A percentile compares a stretch with the other conserved stretches of the same genome.
Conservation (phyloP, 2,888 invertebrate genomes). For the Drosophila mayaguana region DNA sequence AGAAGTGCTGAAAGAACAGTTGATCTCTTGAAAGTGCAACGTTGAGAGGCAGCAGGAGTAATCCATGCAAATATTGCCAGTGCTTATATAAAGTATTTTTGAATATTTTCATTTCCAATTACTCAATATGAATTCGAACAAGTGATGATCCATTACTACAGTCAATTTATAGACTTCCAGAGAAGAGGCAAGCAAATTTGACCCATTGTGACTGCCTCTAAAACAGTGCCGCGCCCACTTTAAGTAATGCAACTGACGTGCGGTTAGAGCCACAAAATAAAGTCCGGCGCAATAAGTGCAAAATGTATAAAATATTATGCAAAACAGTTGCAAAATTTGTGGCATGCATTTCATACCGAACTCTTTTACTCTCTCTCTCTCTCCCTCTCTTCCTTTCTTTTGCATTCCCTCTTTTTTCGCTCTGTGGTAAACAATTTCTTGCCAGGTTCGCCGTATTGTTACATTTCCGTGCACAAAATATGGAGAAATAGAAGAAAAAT, state of each 20-base stretch:
- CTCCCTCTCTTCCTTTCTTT: neutral
- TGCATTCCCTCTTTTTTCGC: slow-evolving; percentile 25
- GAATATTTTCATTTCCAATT: neutral
- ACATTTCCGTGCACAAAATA: slow-evolving; percentile 73
- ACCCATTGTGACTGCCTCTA: neutral
- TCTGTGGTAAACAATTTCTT: slow-evolving; percentile 60
- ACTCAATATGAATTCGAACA: no score
- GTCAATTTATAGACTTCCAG: neutral
- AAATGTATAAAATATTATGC: slow-evolving; percentile 48
- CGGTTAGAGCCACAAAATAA: slow-evolving; percentile 25
- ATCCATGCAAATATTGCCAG: no score
- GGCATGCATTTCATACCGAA: slow-evolving; percentile 45
- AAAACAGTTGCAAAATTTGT: slow-evolving; percentile 35
- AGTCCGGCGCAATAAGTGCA: slow-evolving; percentile 41
- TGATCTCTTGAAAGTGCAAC: neutral
- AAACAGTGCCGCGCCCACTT: neutral
- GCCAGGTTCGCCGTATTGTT: slow-evolving; percentile 56
- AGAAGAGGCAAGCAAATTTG: neutral
- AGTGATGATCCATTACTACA: neutral
- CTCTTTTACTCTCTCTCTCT: neutral
- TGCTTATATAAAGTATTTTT: neutral
- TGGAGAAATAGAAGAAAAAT: slow-evolving; percentile 34
- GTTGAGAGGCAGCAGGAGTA: neutral
- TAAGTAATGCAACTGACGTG: slow-evolving; percentile 10
- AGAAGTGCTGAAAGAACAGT: neutral